phyloP scores from a whole-genome alignment of 1,140 invertebrate genomes.

The Drosophila sp. region DNA sequence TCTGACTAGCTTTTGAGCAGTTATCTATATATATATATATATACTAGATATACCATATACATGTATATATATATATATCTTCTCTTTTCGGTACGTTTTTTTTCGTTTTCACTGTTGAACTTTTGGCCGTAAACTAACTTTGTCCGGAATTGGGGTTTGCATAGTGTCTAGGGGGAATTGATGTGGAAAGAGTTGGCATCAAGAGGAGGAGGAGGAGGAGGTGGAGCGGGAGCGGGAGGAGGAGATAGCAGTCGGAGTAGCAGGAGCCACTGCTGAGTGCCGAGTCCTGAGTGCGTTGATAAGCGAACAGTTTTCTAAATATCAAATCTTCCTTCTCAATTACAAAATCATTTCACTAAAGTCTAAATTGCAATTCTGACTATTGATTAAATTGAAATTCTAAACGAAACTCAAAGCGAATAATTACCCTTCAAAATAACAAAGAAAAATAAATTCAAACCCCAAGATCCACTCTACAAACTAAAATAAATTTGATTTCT shows the following conservation, averaged over 20 bases:
- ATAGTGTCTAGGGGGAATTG: conserved; percentile 56
- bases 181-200: conserved; percentile 23
- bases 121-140: conserved; percentile 77
- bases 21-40: conserved; percentile 26
- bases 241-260: too few species aligned
- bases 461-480: too few species aligned
- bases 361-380: too few species aligned
- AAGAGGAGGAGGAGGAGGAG: not conserved
- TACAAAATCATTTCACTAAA: too few species aligned
- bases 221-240: too few species aligned
- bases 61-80: conserved; percentile 15
- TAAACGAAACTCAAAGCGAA: too few species aligned
- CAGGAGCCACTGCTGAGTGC: conserved; percentile 14
- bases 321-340: too few species aligned
- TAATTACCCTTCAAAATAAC: too few species aligned
- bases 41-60: too few species aligned
- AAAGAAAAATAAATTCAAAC: too few species aligned
- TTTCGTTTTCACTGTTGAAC: conserved; percentile 65
- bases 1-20: conserved; percentile 63
- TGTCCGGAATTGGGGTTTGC: conserved; percentile 53
- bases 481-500: too few species aligned
- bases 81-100: conserved; percentile 12
- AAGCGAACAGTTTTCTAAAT: conserved; percentile 17
- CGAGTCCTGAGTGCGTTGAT: conserved; percentile 30
- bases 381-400: too few species aligned